A percentile compares a stretch with the other conserved stretches of the same genome.
These are phyloP conservation scores for Ranitomeya variabilis DNA, from an alignment of 2,113 vertebrate species.

Conservation along the genomic window DNA sequence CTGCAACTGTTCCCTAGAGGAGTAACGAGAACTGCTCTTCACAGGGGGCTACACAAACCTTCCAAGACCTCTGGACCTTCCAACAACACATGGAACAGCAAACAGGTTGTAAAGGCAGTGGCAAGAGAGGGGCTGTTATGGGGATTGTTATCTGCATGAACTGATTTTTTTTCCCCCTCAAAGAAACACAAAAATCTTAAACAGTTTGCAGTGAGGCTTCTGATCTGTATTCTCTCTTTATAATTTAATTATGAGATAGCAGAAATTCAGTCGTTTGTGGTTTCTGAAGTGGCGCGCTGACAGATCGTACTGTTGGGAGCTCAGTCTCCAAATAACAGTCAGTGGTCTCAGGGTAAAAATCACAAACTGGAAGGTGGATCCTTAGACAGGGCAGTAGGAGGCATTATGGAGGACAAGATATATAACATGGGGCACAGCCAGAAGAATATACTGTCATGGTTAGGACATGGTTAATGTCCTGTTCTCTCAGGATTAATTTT, in stretches of 20 bases:
- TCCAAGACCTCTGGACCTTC: conserved; percentile 44
- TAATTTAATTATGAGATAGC: neutral
- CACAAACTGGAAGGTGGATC: neutral
- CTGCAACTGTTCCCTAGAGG: conserved; percentile 44
- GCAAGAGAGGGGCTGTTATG: neutral
- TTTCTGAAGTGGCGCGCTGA: neutral
- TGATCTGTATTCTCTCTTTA: neutral
- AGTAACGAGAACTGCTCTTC: conserved; percentile 44
- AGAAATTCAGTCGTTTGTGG: neutral
- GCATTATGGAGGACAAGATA: neutral
- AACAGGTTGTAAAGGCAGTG: conserved; percentile 36
- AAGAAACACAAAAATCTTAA: conserved; percentile 7
- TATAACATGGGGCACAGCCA: neutral
- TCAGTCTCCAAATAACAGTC: too few relatives aligned
- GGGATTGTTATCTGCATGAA: neutral
- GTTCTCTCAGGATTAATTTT: too few relatives aligned
- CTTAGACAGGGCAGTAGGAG: neutral
- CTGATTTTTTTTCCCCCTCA: neutral
- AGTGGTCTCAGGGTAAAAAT: neutral
- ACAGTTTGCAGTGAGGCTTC: neutral
- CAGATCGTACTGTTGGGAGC: neutral
- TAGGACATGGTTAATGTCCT: too few relatives aligned
- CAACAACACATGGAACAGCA: conserved; percentile 35
- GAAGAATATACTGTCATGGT: too few relatives aligned
- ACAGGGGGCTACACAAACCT: conserved; percentile 55